Base-by-base conservation (phyloP, 2,888 invertebrate genomes). In the Pyrgus malvae region DNA sequence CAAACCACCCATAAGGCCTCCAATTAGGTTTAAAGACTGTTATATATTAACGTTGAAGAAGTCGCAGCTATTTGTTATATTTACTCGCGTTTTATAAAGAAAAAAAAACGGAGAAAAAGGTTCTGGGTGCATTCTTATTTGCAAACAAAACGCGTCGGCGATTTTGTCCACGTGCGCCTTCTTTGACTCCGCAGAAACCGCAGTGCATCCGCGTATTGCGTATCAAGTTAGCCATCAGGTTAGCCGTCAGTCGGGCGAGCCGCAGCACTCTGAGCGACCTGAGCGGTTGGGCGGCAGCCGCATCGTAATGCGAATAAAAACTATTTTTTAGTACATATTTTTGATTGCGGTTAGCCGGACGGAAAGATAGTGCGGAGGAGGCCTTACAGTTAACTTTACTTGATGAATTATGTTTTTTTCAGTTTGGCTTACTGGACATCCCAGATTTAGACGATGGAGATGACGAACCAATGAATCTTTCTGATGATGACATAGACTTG, bases 391-490 rank as follows among this genome's bases (percentile, higher is more conserved):
- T 40, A 42, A 21, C 40, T n/a, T 40, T 12, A 23, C 23, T 23
- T 23, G n/a, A n/a, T n/a, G n/a, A n/a, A n/a, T n/a, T n/a, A n/a
- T n/a, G n/a, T n/a, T n/a, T n/a, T n/a, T 41, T 40, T 44, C 68
- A 96, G 96, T 95, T 93, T 89, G 96, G 96, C 2, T 87, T 96
- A 49, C 92, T 95, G 68, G 94, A 96, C 74, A 91, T 96, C 57
- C 93, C 94, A 17, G 91, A 92, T 66, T 83, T 83, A 38, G 80
- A 86, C 35, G 80, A 81, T 62, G 92, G 92, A 66, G 92, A 93
- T 57, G 89, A 92, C 45, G 92, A 89, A 19, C 83, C 79, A 7
- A 84, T 81, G 63, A 89, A 84, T 58, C 69, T 90, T 31, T 92
- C 92, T 51, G 92, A 92, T 68, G 92, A 92, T 66, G 97, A 97